Evolutionary conservation across 2,797 vertebrate genomes (phyloP).

Genomic region (Anniella stebbinsi): DNA sequence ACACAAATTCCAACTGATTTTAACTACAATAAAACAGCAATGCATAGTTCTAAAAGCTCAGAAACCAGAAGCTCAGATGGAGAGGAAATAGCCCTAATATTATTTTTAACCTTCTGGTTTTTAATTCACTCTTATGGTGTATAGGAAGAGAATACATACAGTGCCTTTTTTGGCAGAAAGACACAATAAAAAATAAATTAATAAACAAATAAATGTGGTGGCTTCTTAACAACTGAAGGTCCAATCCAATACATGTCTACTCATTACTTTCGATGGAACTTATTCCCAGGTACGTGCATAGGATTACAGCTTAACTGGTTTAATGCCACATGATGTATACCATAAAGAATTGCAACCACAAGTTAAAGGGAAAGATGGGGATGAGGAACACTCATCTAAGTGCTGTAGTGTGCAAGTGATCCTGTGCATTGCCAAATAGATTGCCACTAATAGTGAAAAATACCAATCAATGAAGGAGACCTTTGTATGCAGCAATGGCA

Average conservation of each 20-base stretch:
- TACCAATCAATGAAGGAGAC: not conserved
- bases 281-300: not conserved
- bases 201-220: too few relatives aligned
- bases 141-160: not conserved
- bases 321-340: not conserved
- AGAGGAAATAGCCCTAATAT: not conserved
- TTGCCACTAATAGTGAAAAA: not conserved
- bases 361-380: not conserved
- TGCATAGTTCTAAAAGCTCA: not conserved
- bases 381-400: not conserved
- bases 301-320: not conserved
- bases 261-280: too few relatives aligned
- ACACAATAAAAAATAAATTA: too few relatives aligned
- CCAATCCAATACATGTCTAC: not conserved
- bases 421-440: not conserved
- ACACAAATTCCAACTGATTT: not conserved
- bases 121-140: too few relatives aligned
- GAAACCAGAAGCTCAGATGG: not conserved
- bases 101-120: not conserved
- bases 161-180: not conserved
- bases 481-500: not conserved
- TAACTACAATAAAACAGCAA: not conserved
- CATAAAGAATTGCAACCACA: too few relatives aligned
- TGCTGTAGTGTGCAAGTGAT: not conserved
- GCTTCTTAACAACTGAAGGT: not conserved